Percentiles rank a stretch among this genome's conserved stretches.
Evolutionary conservation across 2,797 vertebrate genomes (phyloP).

Genomic region (Pangasius djambal): DNA sequence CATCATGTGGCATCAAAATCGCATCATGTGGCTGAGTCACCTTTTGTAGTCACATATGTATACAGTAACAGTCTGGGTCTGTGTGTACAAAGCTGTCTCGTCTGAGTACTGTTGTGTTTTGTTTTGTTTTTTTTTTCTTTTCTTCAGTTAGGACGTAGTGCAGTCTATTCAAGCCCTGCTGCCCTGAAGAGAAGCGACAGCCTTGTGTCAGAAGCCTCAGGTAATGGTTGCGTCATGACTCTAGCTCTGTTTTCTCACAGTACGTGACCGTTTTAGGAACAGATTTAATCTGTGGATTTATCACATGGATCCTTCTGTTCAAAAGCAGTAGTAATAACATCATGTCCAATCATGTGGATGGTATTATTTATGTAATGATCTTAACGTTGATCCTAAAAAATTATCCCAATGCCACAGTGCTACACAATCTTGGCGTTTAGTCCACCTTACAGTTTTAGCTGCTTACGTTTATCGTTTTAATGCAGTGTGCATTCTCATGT

Average conservation of each 20-base stretch:
- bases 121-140: conserved; percentile 24
- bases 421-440: background rate
- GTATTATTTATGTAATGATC: background rate
- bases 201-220: conserved; percentile 85
- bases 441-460: background rate
- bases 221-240: conserved; percentile 65
- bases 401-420: background rate
- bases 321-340: background rate
- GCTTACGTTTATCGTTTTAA: background rate
- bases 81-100: background rate
- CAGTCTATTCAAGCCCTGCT: conserved; percentile 70
- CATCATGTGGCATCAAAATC: background rate
- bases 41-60: background rate
- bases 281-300: background rate
- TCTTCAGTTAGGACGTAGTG: conserved; percentile 74
- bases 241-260: background rate
- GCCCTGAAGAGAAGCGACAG: conserved; percentile 84
- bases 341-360: background rate
- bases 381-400: background rate
- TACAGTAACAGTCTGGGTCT: background rate
- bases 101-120: background rate
- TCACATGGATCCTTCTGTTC: background rate
- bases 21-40: background rate
- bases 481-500: background rate
- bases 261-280: background rate